Conservation (phyloP, 2,797 vertebrate species). For the Eupleurogrammus muticus region DNA sequence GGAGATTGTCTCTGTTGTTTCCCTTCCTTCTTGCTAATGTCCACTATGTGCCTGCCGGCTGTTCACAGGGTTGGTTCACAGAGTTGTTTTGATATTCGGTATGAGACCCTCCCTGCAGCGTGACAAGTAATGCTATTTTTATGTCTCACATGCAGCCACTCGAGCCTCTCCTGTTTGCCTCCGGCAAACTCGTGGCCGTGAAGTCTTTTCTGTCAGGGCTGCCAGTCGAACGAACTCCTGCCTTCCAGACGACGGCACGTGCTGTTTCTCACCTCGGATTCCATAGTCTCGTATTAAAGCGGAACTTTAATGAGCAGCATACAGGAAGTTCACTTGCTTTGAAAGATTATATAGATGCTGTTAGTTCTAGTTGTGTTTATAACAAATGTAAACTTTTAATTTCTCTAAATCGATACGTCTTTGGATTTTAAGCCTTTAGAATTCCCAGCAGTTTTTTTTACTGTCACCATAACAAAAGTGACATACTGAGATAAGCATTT, state of each 20-base stretch:
- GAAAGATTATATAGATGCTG: neutral
- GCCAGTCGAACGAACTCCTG: constrained; percentile 11
- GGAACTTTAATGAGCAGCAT: neutral
- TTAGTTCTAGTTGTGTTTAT: neutral
- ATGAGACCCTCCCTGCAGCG: constrained; percentile 72
- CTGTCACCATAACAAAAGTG: neutral
- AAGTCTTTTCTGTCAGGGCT: constrained; percentile 37
- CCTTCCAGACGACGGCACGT: constrained; percentile 4
- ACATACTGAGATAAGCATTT: constrained; percentile 24
- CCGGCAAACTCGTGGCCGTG: constrained; percentile 36
- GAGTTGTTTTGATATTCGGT: constrained; percentile 83
- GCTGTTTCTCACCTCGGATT: neutral
- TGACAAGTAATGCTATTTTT: constrained; percentile 84
- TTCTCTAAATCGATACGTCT: too few relatives aligned
- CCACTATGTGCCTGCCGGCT: constrained; percentile 63
- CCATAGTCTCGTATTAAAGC: neutral
- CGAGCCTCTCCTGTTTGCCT: constrained; percentile 59
- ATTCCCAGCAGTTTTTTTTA: neutral
- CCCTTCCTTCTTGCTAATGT: constrained; percentile 53
- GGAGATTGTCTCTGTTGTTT: constrained; percentile 34
- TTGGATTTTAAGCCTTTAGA: neutral
- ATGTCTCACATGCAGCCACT: constrained; percentile 73
- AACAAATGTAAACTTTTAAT: too few relatives aligned
- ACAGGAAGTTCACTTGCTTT: neutral
- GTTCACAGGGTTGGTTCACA: constrained; percentile 55